Evolutionary conservation across 2,113 vertebrate genomes (phyloP), one percentile per base, ranked within the genome.

Genomic region (Notarius quadriscutis): DNA sequence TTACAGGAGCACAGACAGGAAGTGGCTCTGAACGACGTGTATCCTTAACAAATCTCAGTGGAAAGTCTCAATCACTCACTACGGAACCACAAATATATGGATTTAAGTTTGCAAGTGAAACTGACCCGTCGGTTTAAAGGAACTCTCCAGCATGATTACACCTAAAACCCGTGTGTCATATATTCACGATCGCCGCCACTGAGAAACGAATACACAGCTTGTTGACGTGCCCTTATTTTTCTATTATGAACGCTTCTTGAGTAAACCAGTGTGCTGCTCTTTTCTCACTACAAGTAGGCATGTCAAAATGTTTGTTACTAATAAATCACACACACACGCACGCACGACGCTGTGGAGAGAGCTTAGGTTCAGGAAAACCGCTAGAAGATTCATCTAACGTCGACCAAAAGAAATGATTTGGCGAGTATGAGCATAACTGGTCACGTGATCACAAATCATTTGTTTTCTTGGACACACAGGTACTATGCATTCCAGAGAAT

Each of bases 1-100:
- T 92, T 95, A 95, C 95, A 93, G 93, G 92, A 94, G 67, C 57
- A 53, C 62, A 77, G 48, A 50, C 58, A 48, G 65, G 75, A 74
- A 83, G 71, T 41, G 60, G 84, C 48, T 77, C 7, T 79, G 75
- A 86, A 80, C 7, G 48, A 69, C 81, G 62, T 41, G 75, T 8
- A 78, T 18, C 50, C 1, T 80, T 30, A 80, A 80, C n/a, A 41
- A 25, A 57, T 79, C 51, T 57, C 25, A 20, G 25, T 57, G 57
- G 22, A 62, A 34, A 12, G 15, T 20, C 60, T 62, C 17, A 41
- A 41, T 11, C 57, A 30, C 30, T 30, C 30, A 20, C 78, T 10
- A 34, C 20, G 50, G 57, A 72, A 51, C 86, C 86, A 85, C 83
- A 34, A 55, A 41, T 3, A 41, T 4, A 41, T 4, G 3, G 3